phyloP scores from a whole-genome alignment of 2,113 vertebrate species.

The Condylura cristata region DNA sequence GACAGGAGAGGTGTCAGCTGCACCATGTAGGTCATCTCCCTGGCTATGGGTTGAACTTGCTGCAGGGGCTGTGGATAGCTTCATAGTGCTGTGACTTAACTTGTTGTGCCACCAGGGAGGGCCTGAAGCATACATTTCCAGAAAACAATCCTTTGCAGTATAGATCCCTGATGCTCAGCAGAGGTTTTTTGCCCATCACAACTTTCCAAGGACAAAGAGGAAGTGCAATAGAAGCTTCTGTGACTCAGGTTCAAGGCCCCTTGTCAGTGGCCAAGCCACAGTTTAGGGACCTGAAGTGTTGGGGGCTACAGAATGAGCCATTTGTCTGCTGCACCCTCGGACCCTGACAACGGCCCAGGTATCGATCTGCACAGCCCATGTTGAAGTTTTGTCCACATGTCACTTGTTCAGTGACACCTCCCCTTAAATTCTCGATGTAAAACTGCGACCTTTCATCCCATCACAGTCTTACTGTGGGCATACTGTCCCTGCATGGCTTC shows the following conservation, averaged over 20 bases:
- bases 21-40: too few relatives aligned
- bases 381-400: neutral
- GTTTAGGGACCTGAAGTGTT: neutral
- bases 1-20: too few relatives aligned
- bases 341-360: neutral
- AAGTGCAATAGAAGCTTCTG: neutral
- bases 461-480: neutral
- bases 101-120: too few relatives aligned
- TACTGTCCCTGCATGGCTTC: neutral
- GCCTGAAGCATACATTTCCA: neutral
- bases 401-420: neutral
- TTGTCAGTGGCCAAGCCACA: neutral
- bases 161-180: neutral
- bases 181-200: neutral
- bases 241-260: neutral
- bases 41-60: too few relatives aligned
- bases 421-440: neutral
- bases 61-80: too few relatives aligned
- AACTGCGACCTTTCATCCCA: neutral
- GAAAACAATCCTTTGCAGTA: neutral
- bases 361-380: neutral
- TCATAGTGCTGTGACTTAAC: too few relatives aligned
- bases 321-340: accelerated
- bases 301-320: neutral
- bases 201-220: neutral